These are phyloP conservation scores for Leptinotarsa haldemani DNA, from an alignment of 2,888 invertebrate species.

Conservation along the genomic window DNA sequence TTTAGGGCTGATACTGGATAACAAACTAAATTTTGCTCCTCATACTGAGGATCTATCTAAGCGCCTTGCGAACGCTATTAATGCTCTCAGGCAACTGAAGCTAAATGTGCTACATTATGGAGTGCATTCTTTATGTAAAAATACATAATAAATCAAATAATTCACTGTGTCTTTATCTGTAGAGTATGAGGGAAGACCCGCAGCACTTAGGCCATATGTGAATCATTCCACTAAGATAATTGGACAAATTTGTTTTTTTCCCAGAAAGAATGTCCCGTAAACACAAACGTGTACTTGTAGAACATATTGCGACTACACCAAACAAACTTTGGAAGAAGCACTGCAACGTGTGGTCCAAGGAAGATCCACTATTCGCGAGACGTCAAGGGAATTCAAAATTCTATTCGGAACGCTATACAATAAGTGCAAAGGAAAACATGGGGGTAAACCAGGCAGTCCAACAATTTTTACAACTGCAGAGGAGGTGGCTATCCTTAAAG, in stretches of 20 bases:
- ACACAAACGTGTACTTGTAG: slow-evolving; percentile 17
- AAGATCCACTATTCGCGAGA: slow-evolving; percentile 22
- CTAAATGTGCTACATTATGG: no score
- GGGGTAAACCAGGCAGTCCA: no score
- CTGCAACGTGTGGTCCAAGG: no score
- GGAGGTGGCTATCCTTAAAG: no score
- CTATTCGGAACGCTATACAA: slow-evolving; percentile 29
- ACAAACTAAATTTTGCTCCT: slow-evolving; percentile 1
- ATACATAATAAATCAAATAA: no score
- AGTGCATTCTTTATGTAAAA: no score
- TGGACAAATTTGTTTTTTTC: background rate
- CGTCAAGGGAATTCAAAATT: slow-evolving; percentile 24
- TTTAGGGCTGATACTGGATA: slow-evolving; percentile 1
- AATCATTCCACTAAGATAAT: background rate
- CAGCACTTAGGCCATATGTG: no score
- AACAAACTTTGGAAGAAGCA: slow-evolving; percentile 12
- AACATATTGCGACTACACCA: background rate
- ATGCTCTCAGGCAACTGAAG: slow-evolving; percentile 1
- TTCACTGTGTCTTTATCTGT: no score
- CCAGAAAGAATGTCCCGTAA: slow-evolving; percentile 23
- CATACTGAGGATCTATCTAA: background rate
- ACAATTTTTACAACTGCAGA: no score
- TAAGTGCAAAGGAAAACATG: no score
- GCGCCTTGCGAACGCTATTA: background rate
- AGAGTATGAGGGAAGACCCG: no score